Evolutionary conservation across 1,140 invertebrate genomes (phyloP), one percentile per base, ranked within the genome.

Genomic region (Sinella curviseta): DNA sequence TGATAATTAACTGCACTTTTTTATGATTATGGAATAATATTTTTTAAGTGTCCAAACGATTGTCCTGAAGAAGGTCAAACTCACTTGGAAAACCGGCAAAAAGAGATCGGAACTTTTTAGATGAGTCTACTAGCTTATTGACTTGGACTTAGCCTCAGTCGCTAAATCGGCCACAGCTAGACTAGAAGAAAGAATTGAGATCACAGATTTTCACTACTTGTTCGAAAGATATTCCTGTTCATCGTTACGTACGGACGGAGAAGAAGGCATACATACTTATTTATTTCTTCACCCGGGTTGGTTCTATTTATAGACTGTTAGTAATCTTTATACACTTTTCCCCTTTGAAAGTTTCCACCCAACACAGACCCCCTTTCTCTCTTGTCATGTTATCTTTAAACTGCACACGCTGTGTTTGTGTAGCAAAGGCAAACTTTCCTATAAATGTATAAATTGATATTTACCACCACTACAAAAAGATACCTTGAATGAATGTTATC

Each of bases 81-180:
- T 70, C 65, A 70, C 65, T 70, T 70, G 65, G 65, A 70, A 70
- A 70, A 70, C 65, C 65, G 65, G 65, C 65, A 70, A 70, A 70
- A 70, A 70, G 65, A 70, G 65, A 70, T 70, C 65, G 65, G 65
- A 70, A 70, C 65, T 70, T 70, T 70, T 33, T 14, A n/a, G 57
- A 12, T 70, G 65, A 30, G 65, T 70, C 65, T 70, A 70, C 65
- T 70, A 70, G 65, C 65, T 70, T 65, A 65, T 65, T 70, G 65
- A 70, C 65, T 70, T 70, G 55, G 55, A 70, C 31, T 70, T 70
- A 70, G 65, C 65, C 55, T 24, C 12, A 70, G 12, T 70, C 65
- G n/a, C 65, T 70, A 70, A 70, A 70, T 70, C 65, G 65, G 12
- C 65, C 26, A 33, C 65, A n/a, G 65, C 65, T 70, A 70, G 65